Base-by-base conservation (phyloP, 35 echinoderm and acorn worm genomes). In the Diadema setosum region DNA sequence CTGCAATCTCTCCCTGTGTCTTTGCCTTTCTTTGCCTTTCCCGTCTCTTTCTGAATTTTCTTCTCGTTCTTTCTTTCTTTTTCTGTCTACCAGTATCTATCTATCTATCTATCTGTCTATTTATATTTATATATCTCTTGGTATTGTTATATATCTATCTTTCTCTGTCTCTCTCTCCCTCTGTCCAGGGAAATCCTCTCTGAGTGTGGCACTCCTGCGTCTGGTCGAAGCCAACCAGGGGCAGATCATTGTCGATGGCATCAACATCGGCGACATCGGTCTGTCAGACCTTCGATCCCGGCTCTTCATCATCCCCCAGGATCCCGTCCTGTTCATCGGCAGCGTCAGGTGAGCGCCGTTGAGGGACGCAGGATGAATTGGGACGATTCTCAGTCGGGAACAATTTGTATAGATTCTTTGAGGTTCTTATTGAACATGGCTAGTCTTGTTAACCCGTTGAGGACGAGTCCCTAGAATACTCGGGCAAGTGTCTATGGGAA, bases 291-390 rank as follows among this genome's bases (percentile, higher is more conserved):
- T 96, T 1, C 80, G 94, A 17, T 92, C 94, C 20, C 91, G 92
- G 74, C 63, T 96, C 6, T 91, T 90, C 37, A 96, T 96, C 58
- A 96, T 96, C 25, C 94, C 94, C 20, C 94, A 96, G 82, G 94
- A 96, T 33, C 94, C 94, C 16, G 94, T 96, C 0, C 81, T 96
- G 0, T 96, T 96, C 60, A 92, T 92, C 69, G 94, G 94, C 41
- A 96, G 85, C 2, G 86, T 96, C 33, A 92, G 94, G 94, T 96
- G 86, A 70, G 17, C 6, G 82, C 20, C 24, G 44, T 61, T 5
- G 82, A 61, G 6, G 17, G 39, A n/a, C n/a, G n/a, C n/a, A n/a
- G 32, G 27, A 73, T 9, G 32, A 73, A 15, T 12, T 21, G n/a
- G 35, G 20, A 34, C 37, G 30, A 39, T 27, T 39, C n/a, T 5